Base-by-base conservation (phyloP, 2,888 invertebrate genomes). In the Acanthopleura granulata region DNA sequence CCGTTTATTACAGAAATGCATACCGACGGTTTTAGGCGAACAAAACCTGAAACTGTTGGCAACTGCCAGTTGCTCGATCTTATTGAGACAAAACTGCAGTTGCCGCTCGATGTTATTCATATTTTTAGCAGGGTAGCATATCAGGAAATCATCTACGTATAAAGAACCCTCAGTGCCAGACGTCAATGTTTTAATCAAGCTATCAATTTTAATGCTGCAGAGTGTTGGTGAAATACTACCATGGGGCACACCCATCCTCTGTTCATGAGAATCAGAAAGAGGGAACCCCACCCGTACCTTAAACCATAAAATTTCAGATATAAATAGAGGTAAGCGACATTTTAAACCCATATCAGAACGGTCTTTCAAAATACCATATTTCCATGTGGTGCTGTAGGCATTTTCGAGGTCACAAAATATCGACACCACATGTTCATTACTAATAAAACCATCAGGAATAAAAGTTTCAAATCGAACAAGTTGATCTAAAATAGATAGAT, bases 131-230 rank as follows among this genome's bases (percentile, higher is more conserved):
- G 4, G 40, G 40, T 40, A 40, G 40, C 40, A 40, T 70, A 49
- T 30, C n/a, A 49, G 27, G 57, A 72, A 70, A 71, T 76, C 1
- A 76, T 57, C 40, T 3, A 40, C 40, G 9, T 40, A 40, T 40
- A 40, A 40, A 40, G 40, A 40, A 40, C 40, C 40, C 9, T 40
- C 40, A 6, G 40, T 40, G 74, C 76, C 76, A 0, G 57, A 70
- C 16, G 76, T 74, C 16, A 76, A 76, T 71, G 62, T 62, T 18
- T 18, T 74, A 18, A 30, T 50, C 12, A 62, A 76, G 62, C 29
- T 16, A n/a, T 76, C 61, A 30, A 76, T 62, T 25, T 16, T 16
- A 30, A 27, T 71, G 14, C 9, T 74, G 40, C n/a, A 62, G 49
- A 76, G 74, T 6, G 40, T 40, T 40, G 40, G 40, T 40, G 40